Percentiles rank a stretch among this genome's conserved stretches.
Evolutionary conservation across 2,797 vertebrate species (phyloP).

Genomic region (Syngnathus rostellatus): DNA sequence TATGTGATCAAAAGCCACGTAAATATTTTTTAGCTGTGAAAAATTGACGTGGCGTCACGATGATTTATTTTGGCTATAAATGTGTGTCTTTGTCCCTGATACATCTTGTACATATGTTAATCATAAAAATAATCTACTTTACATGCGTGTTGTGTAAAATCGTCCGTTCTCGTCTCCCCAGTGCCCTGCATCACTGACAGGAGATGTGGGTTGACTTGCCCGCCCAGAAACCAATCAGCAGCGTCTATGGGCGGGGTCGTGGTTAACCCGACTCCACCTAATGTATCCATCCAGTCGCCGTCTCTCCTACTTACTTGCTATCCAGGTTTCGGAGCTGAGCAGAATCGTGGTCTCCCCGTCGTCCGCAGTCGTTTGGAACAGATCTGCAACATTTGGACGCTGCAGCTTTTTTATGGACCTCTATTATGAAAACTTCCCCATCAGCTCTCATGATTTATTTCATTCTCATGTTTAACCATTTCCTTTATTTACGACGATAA

Average conservation of each 20-base stretch:
- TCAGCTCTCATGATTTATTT: constrained; percentile 57
- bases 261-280: constrained; percentile 36
- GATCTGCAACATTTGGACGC: constrained; percentile 48
- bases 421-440: constrained; percentile 66
- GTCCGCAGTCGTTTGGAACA: constrained; percentile 31
- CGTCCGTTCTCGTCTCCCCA: background rate
- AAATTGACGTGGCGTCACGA: background rate
- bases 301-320: constrained; percentile 61
- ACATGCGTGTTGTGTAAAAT: background rate
- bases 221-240: constrained; percentile 58
- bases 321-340: constrained; percentile 48
- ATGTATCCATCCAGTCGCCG: constrained; percentile 57
- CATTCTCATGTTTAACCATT: constrained; percentile 53
- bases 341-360: constrained; percentile 26
- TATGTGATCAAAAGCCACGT: background rate
- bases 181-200: constrained; percentile 58
- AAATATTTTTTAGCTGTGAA: background rate
- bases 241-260: constrained; percentile 52
- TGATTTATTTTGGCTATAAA: background rate
- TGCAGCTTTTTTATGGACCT: constrained; percentile 30
- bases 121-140: background rate
- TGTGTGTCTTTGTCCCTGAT: background rate
- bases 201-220: constrained; percentile 32
- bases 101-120: background rate
- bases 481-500: constrained; percentile 47